A percentile compares a stretch with the other conserved stretches of the same genome.
Evolutionary conservation across 2,888 invertebrate genomes (phyloP).

Genomic region (Drosophila setosimentum): DNA sequence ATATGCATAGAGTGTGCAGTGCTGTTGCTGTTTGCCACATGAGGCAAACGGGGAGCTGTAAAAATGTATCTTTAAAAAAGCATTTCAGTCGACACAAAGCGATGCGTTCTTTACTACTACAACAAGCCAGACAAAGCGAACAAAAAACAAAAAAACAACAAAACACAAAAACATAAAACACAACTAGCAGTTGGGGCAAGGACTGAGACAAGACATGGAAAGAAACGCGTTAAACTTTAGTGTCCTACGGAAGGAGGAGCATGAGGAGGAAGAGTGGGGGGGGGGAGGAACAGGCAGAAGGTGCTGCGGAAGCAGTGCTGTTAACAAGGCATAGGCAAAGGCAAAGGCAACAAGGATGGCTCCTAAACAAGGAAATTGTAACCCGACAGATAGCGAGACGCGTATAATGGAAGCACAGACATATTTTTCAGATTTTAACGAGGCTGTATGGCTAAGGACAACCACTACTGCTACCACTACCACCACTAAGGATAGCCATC

Average conservation of each 20-base stretch:
- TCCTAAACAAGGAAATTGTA: conserved; percentile 70
- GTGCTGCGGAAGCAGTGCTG: conserved; percentile 57
- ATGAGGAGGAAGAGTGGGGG: neutral
- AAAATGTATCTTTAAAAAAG: conserved; percentile 73
- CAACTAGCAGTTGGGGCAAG: conserved; percentile 15
- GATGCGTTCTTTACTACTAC: conserved; percentile 55
- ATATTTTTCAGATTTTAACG: conserved; percentile 75
- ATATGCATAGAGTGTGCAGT: neutral
- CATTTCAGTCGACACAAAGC: conserved; percentile 77
- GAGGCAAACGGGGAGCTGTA: conserved; percentile 51
- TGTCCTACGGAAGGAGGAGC: neutral
- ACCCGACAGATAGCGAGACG: conserved; percentile 66
- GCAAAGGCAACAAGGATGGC: conserved; percentile 16
- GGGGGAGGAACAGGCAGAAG: neutral
- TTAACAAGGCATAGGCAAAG: conserved; percentile 66
- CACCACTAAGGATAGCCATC: conserved; percentile 36
- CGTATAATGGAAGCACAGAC: conserved; percentile 71
- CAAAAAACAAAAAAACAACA: conserved; percentile 9
- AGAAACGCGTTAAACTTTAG: conserved; percentile 58
- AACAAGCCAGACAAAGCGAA: conserved; percentile 27
- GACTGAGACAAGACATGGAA: conserved; percentile 12
- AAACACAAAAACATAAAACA: conserved; percentile 24
- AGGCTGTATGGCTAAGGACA: conserved; percentile 32
- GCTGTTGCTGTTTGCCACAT: conserved; percentile 32
- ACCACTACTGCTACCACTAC: neutral